Evolutionary conservation across 2,113 vertebrate genomes (phyloP), one percentile per base, ranked within the genome.

Genomic region (Ascaphus truei): DNA sequence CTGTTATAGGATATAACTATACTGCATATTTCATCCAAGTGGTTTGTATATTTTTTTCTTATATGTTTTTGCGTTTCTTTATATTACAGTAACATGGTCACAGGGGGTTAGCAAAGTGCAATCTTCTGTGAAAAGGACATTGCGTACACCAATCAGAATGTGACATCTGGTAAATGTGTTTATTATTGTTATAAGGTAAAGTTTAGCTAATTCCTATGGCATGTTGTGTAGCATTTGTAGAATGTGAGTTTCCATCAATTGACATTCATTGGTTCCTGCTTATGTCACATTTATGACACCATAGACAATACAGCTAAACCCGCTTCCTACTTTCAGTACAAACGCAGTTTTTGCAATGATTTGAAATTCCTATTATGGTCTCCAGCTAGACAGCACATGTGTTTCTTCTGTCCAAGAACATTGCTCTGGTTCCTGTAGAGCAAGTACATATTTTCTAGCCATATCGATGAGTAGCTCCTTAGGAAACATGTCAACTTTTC

Each of bases 401-500:
- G n/a, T 7, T n/a, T 45, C 5, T n/a, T 45, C 5, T 20, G 9
- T 16, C 16, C 9, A 45, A 45, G 20, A 45, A 16, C 20, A 45
- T 5, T 18, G n/a, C 41, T 45, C 5, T 16, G n/a, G n/a, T n/a
- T n/a, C n/a, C n/a, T n/a, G n/a, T n/a, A n/a, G n/a, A n/a, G n/a
- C 16, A 45, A 3, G 20, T 4, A 16, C 7, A 16, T 4, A 18
- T 9, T 45, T 18, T 20, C 5, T 18, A 45, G 41, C 16, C n/a
- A 45, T 13, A 45, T 11, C 10, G 20, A 20, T 45, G 16, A 16
- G 41, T 20, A 18, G 16, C 16, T 45, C 16, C n/a, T 45, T 41
- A 16, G n/a, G 10, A 45, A 18, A 41, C 50, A 41, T 66, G 62
- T 66, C 62, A 55, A 53, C 26, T 34, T 26, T n/a, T 64, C 30